These are phyloP conservation scores for Porites australiensis DNA, from an alignment of 64 coral and sea anemone species.

Conservation along the genomic window DNA sequence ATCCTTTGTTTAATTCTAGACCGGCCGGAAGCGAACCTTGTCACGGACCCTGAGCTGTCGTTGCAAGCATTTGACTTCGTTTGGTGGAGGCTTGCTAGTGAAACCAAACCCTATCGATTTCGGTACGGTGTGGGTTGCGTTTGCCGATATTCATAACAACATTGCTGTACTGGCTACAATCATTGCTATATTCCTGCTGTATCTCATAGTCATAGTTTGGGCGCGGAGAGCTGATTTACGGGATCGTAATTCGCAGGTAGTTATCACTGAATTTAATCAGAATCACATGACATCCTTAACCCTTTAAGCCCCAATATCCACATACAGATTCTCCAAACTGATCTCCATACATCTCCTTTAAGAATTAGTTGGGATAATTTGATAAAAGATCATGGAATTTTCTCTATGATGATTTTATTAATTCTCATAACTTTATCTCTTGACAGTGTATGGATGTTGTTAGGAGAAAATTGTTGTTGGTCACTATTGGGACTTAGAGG, in stretches of 20 bases:
- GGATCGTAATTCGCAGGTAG: conserved; percentile 60
- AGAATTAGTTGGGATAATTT: too few relatives aligned
- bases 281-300: too few relatives aligned
- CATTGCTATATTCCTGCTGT: conserved; percentile 61
- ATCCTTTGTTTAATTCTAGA: conserved; percentile 31
- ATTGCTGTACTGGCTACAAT: conserved; percentile 71
- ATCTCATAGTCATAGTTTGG: conserved; percentile 76
- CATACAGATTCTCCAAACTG: too few relatives aligned
- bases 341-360: too few relatives aligned
- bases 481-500: too few relatives aligned
- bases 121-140: conserved; percentile 76
- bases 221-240: conserved; percentile 53
- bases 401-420: too few relatives aligned
- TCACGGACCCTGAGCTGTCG: conserved; percentile 57
- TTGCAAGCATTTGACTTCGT: conserved; percentile 83
- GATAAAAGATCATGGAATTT: too few relatives aligned
- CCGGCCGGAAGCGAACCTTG: conserved; percentile 52
- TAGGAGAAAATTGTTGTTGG: too few relatives aligned
- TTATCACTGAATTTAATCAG: background rate
- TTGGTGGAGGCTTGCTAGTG: conserved; percentile 78
- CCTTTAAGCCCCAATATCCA: too few relatives aligned
- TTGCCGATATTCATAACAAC: conserved; percentile 72
- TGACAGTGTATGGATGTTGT: too few relatives aligned
- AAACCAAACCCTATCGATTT: conserved; percentile 88
- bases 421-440: too few relatives aligned